Conservation (phyloP, 2,797 vertebrate genomes). For the Myotis vivesi region DNA sequence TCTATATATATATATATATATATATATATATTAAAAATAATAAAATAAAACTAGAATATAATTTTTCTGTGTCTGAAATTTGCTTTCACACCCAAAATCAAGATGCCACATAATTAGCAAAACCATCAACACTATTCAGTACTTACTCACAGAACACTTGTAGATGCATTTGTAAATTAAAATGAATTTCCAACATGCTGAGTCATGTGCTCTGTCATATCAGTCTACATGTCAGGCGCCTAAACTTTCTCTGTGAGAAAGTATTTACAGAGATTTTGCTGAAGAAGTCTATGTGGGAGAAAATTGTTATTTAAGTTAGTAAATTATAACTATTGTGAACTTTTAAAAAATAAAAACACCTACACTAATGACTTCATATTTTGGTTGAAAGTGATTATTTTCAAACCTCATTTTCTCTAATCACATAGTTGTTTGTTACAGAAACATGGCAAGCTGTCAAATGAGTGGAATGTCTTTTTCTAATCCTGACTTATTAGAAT, state of each 20-base stretch:
- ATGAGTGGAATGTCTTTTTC: slow-evolving; percentile 59
- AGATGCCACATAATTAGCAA: slow-evolving; percentile 66
- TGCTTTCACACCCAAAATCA: slow-evolving; percentile 49
- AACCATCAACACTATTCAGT: slow-evolving; percentile 62
- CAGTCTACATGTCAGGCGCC: slow-evolving; percentile 60
- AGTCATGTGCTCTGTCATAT: slow-evolving; percentile 69
- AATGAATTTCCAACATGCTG: slow-evolving; percentile 61
- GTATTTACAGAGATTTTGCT: slow-evolving; percentile 54
- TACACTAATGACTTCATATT: slow-evolving; percentile 44
- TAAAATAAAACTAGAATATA: background rate
- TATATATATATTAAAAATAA: too few relatives aligned
- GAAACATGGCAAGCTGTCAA: slow-evolving; percentile 65
- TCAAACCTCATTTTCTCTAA: slow-evolving; percentile 61
- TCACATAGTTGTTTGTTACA: slow-evolving; percentile 57
- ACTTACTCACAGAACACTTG: slow-evolving; percentile 51
- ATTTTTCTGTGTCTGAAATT: slow-evolving; percentile 55
- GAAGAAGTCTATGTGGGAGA: slow-evolving; percentile 41
- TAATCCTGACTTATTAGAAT: slow-evolving; percentile 65
- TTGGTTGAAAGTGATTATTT: slow-evolving; percentile 57
- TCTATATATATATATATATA: too few relatives aligned
- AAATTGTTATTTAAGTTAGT: slow-evolving; percentile 50
- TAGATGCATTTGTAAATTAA: slow-evolving; percentile 63
- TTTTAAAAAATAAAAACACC: slow-evolving; percentile 47
- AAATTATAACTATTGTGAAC: slow-evolving; percentile 46
- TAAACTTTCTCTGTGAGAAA: slow-evolving; percentile 58